Percentiles rank a stretch among this genome's conserved stretches.
phyloP scores from a whole-genome alignment of 2,888 invertebrate genomes.

The Acanthosoma haemorrhoidale region DNA sequence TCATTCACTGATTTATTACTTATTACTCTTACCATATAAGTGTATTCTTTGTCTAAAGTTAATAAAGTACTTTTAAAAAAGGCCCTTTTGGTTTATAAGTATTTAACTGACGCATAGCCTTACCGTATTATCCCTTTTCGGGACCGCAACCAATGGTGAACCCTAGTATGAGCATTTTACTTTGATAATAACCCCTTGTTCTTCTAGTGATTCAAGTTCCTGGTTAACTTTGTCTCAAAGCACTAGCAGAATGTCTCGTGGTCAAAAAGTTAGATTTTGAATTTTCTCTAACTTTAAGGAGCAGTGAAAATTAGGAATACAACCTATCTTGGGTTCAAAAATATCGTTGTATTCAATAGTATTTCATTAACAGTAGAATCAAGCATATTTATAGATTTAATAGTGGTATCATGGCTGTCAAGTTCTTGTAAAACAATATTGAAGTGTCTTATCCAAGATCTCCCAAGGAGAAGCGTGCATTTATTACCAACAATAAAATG shows the following conservation, averaged over 20 bases:
- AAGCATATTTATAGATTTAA: neutral
- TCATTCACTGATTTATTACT: too few relatives aligned
- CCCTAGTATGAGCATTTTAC: neutral
- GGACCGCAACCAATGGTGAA: neutral
- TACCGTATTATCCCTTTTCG: too few relatives aligned
- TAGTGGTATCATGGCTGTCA: neutral
- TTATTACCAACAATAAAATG: neutral
- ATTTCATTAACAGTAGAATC: neutral
- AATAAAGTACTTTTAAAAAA: too few relatives aligned
- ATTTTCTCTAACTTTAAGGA: neutral
- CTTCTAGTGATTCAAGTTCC: neutral
- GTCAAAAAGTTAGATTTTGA: neutral
- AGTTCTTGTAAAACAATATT: neutral
- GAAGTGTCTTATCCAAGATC: neutral
- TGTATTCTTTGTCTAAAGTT: too few relatives aligned
- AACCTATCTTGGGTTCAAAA: neutral
- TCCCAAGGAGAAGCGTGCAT: neutral
- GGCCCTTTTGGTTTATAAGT: too few relatives aligned
- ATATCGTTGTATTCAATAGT: neutral
- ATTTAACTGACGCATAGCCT: too few relatives aligned
- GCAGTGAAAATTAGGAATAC: neutral
- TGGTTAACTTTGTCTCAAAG: neutral
- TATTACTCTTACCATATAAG: too few relatives aligned
- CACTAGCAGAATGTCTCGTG: neutral
- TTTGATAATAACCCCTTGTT: neutral